Percentiles rank a stretch among this genome's conserved stretches.
These are phyloP conservation scores for Microcebus lehilahytsara DNA, from an alignment of 2,113 vertebrate genomes.

Conservation along the genomic window DNA sequence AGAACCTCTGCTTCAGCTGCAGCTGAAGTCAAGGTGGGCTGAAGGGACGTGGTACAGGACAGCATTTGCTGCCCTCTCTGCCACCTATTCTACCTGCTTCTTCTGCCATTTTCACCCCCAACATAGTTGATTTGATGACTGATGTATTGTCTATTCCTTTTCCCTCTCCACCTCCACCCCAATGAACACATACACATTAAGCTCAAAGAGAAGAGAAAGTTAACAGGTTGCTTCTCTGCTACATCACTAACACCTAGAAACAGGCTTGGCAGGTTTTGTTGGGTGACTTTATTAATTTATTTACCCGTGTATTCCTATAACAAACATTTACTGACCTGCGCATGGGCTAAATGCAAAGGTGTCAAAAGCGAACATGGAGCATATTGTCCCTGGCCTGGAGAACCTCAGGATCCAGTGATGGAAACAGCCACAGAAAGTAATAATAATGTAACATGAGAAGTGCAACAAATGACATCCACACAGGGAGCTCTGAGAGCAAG, in stretches of 20 bases:
- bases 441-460: not conserved
- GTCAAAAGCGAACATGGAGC: not conserved
- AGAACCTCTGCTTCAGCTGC: not conserved
- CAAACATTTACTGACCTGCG: not conserved
- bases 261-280: not conserved
- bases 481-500: not conserved
- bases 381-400: not conserved
- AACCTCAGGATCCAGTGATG: not conserved
- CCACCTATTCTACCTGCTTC: not conserved
- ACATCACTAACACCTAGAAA: not conserved
- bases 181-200: not conserved
- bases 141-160: not conserved
- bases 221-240: not conserved
- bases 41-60: accelerated
- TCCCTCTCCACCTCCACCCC: not conserved
- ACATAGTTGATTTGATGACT: not conserved
- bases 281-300: not conserved
- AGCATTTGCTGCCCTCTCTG: accelerated
- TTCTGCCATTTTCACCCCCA: not conserved
- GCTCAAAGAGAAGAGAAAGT: not conserved
- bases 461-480: not conserved
- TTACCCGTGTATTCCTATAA: not conserved
- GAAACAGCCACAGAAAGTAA: not conserved
- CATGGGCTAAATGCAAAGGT: not conserved
- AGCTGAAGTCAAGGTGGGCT: not conserved